Evolutionary conservation across 2,888 invertebrate genomes (phyloP), one percentile per base, ranked within the genome.

Genomic region (Synanthedon tipuliformis): DNA sequence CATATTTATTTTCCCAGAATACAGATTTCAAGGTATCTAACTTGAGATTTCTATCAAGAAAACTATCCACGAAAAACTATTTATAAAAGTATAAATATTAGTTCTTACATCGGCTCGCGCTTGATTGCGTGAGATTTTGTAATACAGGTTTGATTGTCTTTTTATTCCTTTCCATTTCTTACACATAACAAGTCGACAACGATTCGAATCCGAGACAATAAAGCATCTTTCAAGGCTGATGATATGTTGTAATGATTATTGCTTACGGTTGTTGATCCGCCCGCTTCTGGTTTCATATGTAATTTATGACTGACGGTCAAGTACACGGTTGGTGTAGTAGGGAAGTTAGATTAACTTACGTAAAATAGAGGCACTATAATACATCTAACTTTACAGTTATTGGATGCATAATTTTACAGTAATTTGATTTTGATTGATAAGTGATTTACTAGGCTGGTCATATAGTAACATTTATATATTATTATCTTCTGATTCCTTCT

Each of bases 191-290:
- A 83, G 84, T 84, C 80, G 76, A 83, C 83, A 81, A 84, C 79
- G 74, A 83, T 80, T 77, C 75, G 80, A 74, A 75, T 73, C 78
- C 79, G 73, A 81, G 80, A 85, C 84, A 83, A 84, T 84, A 81
- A 82, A 79, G 67, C 76, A 76, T 83, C 71, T 79, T 75, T 76
- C 81, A 78, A 84, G 79, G 72, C 69, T 82, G 84, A 83, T 81
- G 83, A 80, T 78, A 68, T 69, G 68, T 68, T 70, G 75, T 85
- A 84, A 85, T 84, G 83, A 84, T 83, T 79, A 82, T 81, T 84
- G 78, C 79, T 74, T 73, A 77, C 79, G 80, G 78, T 77, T 78
- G 75, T 78, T 79, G 78, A 70, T 75, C 73, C 65, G 73, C 57
- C 61, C 66, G 76, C 77, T 78, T 73, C 78, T 78, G 78, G 68